phyloP scores from a whole-genome alignment of 1,140 invertebrate genomes.

The Brachionus rubens region DNA sequence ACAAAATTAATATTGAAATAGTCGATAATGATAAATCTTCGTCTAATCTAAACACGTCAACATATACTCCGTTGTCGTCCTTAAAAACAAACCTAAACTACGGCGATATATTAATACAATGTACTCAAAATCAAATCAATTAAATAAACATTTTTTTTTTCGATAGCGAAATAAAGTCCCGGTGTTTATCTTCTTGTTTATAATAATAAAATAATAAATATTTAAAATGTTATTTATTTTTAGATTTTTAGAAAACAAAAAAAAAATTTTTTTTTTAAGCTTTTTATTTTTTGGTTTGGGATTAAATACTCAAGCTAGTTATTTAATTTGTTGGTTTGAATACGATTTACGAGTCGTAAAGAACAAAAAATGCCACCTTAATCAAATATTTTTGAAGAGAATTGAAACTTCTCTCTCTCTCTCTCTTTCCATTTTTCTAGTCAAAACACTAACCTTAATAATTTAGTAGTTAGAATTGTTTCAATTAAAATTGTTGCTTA shows the following conservation, averaged over 20 bases:
- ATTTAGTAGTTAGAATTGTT: not conserved
- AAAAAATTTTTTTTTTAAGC: too few relatives aligned
- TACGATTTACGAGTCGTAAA: not conserved
- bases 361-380: constrained; percentile 22
- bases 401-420: too few relatives aligned
- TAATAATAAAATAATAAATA: constrained; percentile 27
- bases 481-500: constrained; percentile 2
- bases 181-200: not conserved
- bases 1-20: constrained; percentile 12
- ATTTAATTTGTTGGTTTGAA: constrained; percentile 39
- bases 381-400: not conserved
- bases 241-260: too few relatives aligned
- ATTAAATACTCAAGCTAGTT: constrained; percentile 38
- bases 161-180: not conserved
- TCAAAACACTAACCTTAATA: too few relatives aligned
- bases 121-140: not conserved
- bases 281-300: constrained; percentile 16
- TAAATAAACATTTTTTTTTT: not conserved
- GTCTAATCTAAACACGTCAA: not conserved
- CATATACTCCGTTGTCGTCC: not conserved
- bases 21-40: not conserved
- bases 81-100: constrained; percentile 9
- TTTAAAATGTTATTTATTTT: constrained; percentile 45
- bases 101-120: constrained; percentile 33
- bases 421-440: too few relatives aligned